Base-by-base conservation (phyloP, 2,113 vertebrate species). In the Epinephelus moara region DNA sequence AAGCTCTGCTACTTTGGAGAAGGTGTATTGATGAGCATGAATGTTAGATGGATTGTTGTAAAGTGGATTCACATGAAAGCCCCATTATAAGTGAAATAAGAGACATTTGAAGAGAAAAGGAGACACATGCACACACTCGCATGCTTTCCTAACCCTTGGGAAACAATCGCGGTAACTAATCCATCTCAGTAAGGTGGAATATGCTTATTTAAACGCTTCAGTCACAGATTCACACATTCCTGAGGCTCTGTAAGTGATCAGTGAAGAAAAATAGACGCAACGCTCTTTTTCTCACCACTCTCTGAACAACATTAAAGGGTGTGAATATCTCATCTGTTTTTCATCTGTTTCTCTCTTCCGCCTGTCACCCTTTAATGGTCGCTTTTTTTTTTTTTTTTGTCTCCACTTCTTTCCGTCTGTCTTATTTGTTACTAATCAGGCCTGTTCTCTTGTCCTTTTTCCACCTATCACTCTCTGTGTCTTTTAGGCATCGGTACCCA, bases 401-500 rank as follows among this genome's bases (percentile, higher is more conserved):
- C 63, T 75, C 47, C 6, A 4, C 61, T 61, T 15, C 74, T 50
- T 19, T 17, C 50, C 42, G 8, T 63, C 37, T 73, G 19, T 66
- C 15, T 56, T 18, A 15, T 18, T 17, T 27, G 55, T 70, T 25
- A 74, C 19, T 25, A 40, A 57, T 60, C 19, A 50, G 18, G 1
- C 42, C 68, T 60, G 18, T n/a, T 70, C 27, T 69, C 21, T 15
- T 42, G 52, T 21, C 62, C 2, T 17, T 14, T 13, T 62, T 25
- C 47, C 60, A 2, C 63, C 53, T 18, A 2, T 70, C 17, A 12
- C 27, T 64, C 1, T 57, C 6, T 77, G 7, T 67, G 9, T 67
- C 45, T 70, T 42, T 68, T 81, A 99, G 98, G 97, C 85, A 98
- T 99, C 75, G 93, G 96, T 59, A 98, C 97, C 1, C 90, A 90